Evolutionary conservation across 2,888 invertebrate species (phyloP).

Genomic region (Microdon myrmicae): DNA sequence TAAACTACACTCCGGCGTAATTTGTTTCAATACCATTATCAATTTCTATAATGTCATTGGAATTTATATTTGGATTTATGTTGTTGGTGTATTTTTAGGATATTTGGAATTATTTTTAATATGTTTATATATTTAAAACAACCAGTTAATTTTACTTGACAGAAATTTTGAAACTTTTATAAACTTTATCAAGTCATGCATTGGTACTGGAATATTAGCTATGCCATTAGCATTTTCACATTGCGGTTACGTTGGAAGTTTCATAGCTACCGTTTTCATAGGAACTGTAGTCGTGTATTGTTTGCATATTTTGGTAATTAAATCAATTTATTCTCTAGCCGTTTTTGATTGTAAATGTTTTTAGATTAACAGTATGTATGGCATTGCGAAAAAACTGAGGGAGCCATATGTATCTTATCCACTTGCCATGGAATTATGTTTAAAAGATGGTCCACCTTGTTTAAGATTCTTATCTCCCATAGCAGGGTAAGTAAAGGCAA

Average conservation of each 20-base stretch:
- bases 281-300: constrained; percentile 87
- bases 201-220: constrained; percentile 94
- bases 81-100: no score
- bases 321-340: background rate
- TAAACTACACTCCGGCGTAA: no score
- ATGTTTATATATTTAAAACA: no score
- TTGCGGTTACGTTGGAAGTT: constrained; percentile 83
- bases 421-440: constrained; percentile 79
- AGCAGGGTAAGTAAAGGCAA: constrained; percentile 61
- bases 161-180: no score
- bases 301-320: constrained; percentile 76
- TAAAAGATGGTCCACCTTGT: constrained; percentile 76
- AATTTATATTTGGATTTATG: no score
- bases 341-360: background rate
- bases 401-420: constrained; percentile 83
- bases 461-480: constrained; percentile 71
- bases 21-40: no score
- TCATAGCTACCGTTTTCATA: constrained; percentile 80
- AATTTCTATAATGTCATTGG: no score
- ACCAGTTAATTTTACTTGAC: no score
- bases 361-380: constrained; percentile 54
- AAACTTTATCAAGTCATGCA: no score
- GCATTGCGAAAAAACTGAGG: constrained; percentile 70
- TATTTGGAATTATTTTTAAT: no score
- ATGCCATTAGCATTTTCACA: constrained; percentile 93